phyloP scores from a whole-genome alignment of 2,113 vertebrate species.

The Antechinus stuartii region DNA sequence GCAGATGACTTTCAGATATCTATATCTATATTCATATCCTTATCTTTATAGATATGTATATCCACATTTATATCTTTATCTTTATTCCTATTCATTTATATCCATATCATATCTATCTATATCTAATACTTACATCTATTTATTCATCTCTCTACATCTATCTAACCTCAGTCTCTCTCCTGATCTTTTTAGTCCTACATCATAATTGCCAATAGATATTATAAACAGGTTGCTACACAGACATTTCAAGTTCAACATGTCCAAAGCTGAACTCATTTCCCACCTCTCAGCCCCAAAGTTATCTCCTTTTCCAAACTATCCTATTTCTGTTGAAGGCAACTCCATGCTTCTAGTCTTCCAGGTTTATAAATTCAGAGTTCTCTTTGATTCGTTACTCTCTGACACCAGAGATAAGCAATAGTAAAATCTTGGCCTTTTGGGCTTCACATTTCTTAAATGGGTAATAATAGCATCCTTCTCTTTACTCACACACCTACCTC shows the following conservation, averaged over 20 bases:
- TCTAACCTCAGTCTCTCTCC: neutral
- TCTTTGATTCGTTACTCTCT: neutral
- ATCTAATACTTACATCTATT: neutral
- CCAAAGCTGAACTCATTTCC: neutral
- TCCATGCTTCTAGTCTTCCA: neutral
- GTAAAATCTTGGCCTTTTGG: neutral
- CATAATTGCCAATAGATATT: neutral
- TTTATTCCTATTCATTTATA: neutral
- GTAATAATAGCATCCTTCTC: neutral
- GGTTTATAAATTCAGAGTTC: neutral
- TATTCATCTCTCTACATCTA: neutral
- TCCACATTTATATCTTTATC: neutral
- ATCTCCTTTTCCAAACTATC: neutral
- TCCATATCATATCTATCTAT: neutral
- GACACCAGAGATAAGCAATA: neutral
- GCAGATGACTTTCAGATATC: neutral
- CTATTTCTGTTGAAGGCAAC: neutral
- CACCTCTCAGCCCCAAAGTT: neutral
- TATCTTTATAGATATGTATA: neutral
- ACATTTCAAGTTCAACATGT: neutral
- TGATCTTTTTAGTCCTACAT: neutral
- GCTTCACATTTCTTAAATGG: neutral
- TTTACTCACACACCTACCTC: neutral
- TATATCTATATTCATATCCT: neutral
- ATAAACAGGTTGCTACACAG: neutral